Evolutionary conservation across 2,113 vertebrate species (phyloP).

Genomic region (Lycaon pictus): DNA sequence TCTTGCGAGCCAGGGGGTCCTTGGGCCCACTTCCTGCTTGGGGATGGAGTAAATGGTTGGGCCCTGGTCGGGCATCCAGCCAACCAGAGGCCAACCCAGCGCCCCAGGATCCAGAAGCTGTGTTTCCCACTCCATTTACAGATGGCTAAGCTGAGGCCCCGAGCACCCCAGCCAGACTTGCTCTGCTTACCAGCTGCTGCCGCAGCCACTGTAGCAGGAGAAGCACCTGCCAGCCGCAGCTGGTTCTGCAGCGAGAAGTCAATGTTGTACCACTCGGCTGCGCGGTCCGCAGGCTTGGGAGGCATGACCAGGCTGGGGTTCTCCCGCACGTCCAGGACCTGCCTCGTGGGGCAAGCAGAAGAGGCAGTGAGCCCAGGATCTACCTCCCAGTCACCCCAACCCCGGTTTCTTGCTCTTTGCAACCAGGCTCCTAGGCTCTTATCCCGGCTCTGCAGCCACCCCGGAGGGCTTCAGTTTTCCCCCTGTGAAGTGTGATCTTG

Average conservation of each 20-base stretch:
- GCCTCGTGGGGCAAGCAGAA: background rate
- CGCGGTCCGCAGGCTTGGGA: slow-evolving; percentile 93
- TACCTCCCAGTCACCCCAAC: rapidly evolving
- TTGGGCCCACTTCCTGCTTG: slow-evolving; percentile 86
- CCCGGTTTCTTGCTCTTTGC: background rate
- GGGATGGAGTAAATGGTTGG: background rate
- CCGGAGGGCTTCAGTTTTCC: rapidly evolving
- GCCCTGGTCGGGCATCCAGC: background rate
- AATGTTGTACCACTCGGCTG: slow-evolving; percentile 98
- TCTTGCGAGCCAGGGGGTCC: slow-evolving; percentile 96
- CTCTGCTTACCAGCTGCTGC: slow-evolving; percentile 88
- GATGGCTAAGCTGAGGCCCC: background rate
- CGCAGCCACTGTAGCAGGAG: slow-evolving; percentile 95
- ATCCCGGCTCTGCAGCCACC: background rate
- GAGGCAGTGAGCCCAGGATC: rapidly evolving
- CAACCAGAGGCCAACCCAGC: background rate
- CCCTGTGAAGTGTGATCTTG: background rate
- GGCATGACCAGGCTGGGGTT: slow-evolving; percentile 99
- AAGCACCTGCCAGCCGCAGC: slow-evolving; percentile 95
- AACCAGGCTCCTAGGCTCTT: background rate
- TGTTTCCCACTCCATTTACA: background rate
- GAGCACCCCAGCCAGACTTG: rapidly evolving
- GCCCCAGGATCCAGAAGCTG: background rate
- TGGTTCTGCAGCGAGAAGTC: slow-evolving; percentile 99
- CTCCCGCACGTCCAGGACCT: slow-evolving; percentile 97